These are phyloP conservation scores for Synchiropus splendidus DNA, from an alignment of 2,113 vertebrate species.

Conservation along the genomic window DNA sequence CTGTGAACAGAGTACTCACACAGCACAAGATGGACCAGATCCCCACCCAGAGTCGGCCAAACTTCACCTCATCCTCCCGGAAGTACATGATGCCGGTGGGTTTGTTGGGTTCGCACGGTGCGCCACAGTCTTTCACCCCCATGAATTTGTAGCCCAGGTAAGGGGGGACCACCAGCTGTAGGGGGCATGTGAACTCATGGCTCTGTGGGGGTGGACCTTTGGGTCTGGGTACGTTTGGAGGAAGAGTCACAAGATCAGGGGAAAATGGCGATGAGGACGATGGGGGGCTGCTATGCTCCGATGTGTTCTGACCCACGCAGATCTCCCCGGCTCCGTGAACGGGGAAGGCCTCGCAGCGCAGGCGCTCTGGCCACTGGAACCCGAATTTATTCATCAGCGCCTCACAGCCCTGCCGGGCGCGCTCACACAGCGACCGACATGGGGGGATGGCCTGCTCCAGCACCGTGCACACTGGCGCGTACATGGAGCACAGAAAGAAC, in stretches of 20 bases:
- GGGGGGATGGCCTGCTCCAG: slow-evolving; percentile 86
- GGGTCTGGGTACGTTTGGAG: slow-evolving; percentile 42
- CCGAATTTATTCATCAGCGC: slow-evolving; percentile 92
- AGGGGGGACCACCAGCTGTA: slow-evolving; percentile 82
- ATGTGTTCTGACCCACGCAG: slow-evolving; percentile 88
- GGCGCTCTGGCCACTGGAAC: slow-evolving; percentile 87
- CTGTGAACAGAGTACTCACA: slow-evolving; percentile 90
- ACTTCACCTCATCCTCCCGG: slow-evolving; percentile 87
- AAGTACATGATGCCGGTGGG: slow-evolving; percentile 95
- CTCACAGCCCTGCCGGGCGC: slow-evolving; percentile 83
- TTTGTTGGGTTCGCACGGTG: slow-evolving; percentile 83
- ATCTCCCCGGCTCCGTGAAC: slow-evolving; percentile 84
- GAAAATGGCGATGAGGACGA: slow-evolving; percentile 68
- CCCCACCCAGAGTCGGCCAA: slow-evolving; percentile 90
- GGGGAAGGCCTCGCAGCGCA: slow-evolving; percentile 83
- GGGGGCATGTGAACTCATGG: slow-evolving; percentile 82
- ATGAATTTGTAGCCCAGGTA: slow-evolving; percentile 90
- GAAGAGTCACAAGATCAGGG: slow-evolving; percentile 67
- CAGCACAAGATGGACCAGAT: slow-evolving; percentile 95
- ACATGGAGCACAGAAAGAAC: slow-evolving; percentile 92
- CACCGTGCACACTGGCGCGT: slow-evolving; percentile 86
- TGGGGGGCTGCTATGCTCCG: slow-evolving; percentile 67
- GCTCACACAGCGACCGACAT: slow-evolving; percentile 80
- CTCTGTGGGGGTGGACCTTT: slow-evolving; percentile 19
- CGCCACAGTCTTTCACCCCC: slow-evolving; percentile 89